Evolutionary conservation across 2,888 invertebrate species (phyloP).

Genomic region (Melanostoma mellinum): DNA sequence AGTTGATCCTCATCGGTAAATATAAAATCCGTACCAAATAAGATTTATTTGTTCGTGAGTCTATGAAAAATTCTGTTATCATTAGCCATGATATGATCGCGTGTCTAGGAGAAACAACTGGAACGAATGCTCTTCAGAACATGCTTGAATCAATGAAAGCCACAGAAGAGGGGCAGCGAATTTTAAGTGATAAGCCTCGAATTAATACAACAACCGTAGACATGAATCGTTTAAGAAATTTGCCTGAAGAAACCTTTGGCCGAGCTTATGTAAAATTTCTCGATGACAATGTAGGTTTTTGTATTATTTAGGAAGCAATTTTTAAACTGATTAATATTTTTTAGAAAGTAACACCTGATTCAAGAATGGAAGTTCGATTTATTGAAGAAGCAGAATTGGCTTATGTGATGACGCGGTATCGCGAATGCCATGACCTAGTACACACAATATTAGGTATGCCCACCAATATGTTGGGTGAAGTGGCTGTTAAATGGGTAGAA

Average conservation of each 20-base stretch:
- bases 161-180: conserved; percentile 89
- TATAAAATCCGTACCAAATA: not conserved
- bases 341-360: conserved; percentile 94
- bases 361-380: conserved; percentile 94
- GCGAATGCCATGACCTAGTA: conserved; percentile 97
- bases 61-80: no score
- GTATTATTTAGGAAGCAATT: not conserved
- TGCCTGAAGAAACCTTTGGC: conserved; percentile 93
- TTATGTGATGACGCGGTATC: conserved; percentile 98
- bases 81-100: conserved; percentile 95
- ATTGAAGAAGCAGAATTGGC: conserved; percentile 93
- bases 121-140: conserved; percentile 86
- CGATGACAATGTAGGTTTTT: conserved; percentile 85
- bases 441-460: conserved; percentile 96
- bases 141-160: conserved; percentile 90
- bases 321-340: conserved; percentile 28
- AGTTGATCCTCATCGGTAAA: conserved; percentile 87
- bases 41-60: conserved; percentile 64
- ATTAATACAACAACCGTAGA: conserved; percentile 93
- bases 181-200: conserved; percentile 90
- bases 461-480: conserved; percentile 95
- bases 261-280: conserved; percentile 93
- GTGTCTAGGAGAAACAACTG: conserved; percentile 96
- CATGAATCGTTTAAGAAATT: conserved; percentile 86
- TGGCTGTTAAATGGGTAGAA: conserved; percentile 98